phyloP scores from a whole-genome alignment of 2,888 invertebrate species.

The Brachyptera putata region DNA sequence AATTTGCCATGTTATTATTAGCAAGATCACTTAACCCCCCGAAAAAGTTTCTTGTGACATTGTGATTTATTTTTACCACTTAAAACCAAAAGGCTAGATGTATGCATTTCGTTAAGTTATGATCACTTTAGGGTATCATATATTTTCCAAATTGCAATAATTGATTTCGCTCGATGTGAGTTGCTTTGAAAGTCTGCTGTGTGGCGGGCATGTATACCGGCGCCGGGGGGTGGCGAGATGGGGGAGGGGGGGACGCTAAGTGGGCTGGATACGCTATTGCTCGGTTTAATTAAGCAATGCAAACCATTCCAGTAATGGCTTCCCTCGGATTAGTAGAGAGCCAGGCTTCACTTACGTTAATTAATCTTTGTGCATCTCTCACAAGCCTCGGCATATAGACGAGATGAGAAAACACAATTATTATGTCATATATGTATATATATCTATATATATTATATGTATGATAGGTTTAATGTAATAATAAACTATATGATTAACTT shows the following conservation, averaged over 20 bases:
- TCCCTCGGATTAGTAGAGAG: constrained; percentile 31
- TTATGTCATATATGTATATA: too few relatives aligned
- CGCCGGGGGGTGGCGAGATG: too few relatives aligned
- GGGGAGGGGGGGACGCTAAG: constrained; percentile 6
- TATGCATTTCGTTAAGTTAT: constrained; percentile 12
- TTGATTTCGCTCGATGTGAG: constrained; percentile 1
- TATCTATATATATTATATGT: too few relatives aligned
- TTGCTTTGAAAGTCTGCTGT: too few relatives aligned
- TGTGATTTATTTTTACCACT: constrained; percentile 13
- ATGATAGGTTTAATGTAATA: too few relatives aligned
- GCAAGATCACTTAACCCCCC: constrained; percentile 2
- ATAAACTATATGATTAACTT: too few relatives aligned
- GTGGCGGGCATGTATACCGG: too few relatives aligned
- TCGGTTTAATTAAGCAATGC: constrained; percentile 33
- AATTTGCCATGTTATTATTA: constrained; percentile 11
- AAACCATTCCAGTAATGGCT: constrained; percentile 33
- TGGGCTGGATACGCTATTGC: constrained; percentile 23
- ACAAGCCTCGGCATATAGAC: too few relatives aligned
- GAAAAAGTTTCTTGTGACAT: not conserved
- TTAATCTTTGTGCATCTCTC: constrained; percentile 20
- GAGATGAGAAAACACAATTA: too few relatives aligned
- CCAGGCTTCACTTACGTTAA: constrained; percentile 22
- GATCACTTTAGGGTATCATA: constrained; percentile 11
- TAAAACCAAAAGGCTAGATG: too few relatives aligned
- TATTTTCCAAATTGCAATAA: constrained; percentile 9